phyloP scores from a whole-genome alignment of 2,888 invertebrate genomes.

The Calameuta filiformis region DNA sequence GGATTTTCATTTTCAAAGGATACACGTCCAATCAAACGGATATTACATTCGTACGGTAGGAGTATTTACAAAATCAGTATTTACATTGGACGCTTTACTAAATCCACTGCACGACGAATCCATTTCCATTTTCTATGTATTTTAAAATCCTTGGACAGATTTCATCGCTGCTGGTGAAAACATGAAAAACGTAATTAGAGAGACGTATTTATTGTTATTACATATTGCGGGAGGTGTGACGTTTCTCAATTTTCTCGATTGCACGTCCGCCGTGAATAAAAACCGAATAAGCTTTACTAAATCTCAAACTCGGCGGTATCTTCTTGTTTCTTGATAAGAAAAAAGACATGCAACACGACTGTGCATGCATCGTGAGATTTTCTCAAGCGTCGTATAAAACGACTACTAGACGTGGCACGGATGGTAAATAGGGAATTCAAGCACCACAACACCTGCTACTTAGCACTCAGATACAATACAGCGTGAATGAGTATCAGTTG shows the following conservation, averaged over 20 bases:
- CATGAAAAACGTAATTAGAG: not conserved
- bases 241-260: not conserved
- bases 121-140: not conserved
- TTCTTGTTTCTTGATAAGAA: not conserved
- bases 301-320: not conserved
- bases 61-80: not conserved
- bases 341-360: not conserved
- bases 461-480: slow-evolving; percentile 20
- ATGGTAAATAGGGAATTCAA: slow-evolving; percentile 33
- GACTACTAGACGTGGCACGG: slow-evolving; percentile 22
- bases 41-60: not conserved
- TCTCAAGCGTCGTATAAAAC: slow-evolving; percentile 20
- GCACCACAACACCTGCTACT: slow-evolving; percentile 36
- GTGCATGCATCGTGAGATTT: not conserved
- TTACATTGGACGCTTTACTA: not conserved
- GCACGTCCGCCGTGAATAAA: not conserved
- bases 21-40: not conserved
- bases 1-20: not conserved
- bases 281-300: not conserved
- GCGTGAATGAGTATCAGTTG: not conserved
- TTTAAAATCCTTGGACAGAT: not conserved
- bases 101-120: not conserved
- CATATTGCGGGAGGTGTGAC: not conserved
- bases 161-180: not conserved
- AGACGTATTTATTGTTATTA: not conserved